Conservation (phyloP, 2,113 vertebrate genomes). For the Leptosomus discolor region DNA sequence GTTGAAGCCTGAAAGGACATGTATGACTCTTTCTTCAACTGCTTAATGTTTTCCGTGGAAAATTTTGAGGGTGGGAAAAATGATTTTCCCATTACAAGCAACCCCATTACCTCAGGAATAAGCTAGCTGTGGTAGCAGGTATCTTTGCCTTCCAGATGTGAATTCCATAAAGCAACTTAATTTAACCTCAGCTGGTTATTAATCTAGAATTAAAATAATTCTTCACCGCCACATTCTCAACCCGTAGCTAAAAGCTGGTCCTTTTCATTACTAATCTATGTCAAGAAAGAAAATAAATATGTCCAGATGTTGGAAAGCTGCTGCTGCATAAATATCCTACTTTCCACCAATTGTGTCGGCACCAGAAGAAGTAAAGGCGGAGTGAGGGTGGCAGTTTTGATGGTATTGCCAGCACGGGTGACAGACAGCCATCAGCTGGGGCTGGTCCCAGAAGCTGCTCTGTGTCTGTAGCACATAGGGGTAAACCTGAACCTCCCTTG, state of each 20-base stretch:
- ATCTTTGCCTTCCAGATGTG: not conserved
- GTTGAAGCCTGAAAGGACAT: not conserved
- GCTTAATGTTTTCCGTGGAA: not conserved
- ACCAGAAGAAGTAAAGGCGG: not conserved
- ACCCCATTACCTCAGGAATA: not conserved
- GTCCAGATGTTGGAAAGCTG: not conserved
- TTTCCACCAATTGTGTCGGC: fast-evolving
- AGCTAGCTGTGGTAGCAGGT: not conserved
- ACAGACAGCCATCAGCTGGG: not conserved
- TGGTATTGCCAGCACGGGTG: not conserved
- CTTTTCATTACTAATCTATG: not conserved
- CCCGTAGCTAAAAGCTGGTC: not conserved
- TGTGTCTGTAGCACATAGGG: fast-evolving
- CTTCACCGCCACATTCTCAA: not conserved
- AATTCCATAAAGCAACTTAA: not conserved
- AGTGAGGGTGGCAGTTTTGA: not conserved
- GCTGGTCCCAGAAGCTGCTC: not conserved
- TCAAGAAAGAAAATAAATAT: not conserved
- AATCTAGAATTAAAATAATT: not conserved
- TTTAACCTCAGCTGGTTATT: not conserved
- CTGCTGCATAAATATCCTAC: not conserved
- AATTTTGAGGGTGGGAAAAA: not conserved
- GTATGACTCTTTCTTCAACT: not conserved
- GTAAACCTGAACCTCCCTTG: fast-evolving
- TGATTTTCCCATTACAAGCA: not conserved